These are phyloP conservation scores for Halictus ligatus DNA, from an alignment of 2,888 invertebrate genomes.

Conservation along the genomic window DNA sequence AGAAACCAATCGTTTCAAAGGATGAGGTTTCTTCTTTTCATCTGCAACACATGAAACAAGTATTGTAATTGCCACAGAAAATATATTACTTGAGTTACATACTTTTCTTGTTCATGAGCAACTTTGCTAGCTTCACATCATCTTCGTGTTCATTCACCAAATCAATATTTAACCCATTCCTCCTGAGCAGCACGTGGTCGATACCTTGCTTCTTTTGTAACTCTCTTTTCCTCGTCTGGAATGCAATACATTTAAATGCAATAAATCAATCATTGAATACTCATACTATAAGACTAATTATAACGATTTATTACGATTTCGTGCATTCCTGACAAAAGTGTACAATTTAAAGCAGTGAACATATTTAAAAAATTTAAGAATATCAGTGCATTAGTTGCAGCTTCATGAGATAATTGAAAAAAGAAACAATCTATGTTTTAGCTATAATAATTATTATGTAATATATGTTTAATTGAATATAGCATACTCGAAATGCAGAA, in stretches of 20 bases:
- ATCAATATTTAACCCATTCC: conserved; percentile 91
- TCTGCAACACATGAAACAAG: conserved; percentile 60
- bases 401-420: too few relatives aligned
- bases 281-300: background rate
- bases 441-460: too few relatives aligned
- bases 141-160: conserved; percentile 92
- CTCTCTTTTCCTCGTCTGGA: conserved; percentile 90
- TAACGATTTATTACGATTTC: background rate
- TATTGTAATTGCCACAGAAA: background rate
- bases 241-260: conserved; percentile 39
- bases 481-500: conserved; percentile 92
- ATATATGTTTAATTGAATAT: background rate
- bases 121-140: conserved; percentile 91
- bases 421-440: too few relatives aligned
- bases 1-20: conserved; percentile 75
- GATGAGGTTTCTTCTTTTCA: conserved; percentile 61
- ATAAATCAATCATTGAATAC: conserved; percentile 14
- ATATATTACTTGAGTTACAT: conserved; percentile 62
- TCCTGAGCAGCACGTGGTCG: conserved; percentile 90
- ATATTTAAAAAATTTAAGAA: too few relatives aligned
- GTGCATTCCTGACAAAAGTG: background rate
- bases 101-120: conserved; percentile 89
- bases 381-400: too few relatives aligned
- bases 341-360: too few relatives aligned
- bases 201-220: conserved; percentile 88